Percentiles rank a stretch among this genome's conserved stretches.
Evolutionary conservation across 2,888 invertebrate species (phyloP).

Genomic region (Acleris laterana): DNA sequence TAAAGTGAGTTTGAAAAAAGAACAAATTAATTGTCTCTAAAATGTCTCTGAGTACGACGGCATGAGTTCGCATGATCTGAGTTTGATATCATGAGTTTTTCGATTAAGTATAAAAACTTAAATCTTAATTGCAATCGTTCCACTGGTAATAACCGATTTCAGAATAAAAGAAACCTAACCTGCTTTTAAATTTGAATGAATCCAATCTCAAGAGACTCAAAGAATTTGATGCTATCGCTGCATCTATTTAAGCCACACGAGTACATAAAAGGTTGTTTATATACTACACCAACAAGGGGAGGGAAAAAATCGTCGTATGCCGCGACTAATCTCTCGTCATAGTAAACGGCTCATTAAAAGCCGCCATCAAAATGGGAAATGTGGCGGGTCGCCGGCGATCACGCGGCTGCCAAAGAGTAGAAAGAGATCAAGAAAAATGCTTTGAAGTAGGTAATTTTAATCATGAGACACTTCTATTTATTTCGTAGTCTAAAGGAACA

Average conservation of each 20-base stretch:
- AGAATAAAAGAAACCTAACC: too few relatives aligned
- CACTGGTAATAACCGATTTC: too few relatives aligned
- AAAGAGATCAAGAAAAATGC: background rate
- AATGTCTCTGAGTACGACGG: too few relatives aligned
- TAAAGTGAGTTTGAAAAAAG: too few relatives aligned
- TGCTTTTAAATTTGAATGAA: too few relatives aligned
- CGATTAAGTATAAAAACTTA: too few relatives aligned
- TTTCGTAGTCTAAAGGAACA: too few relatives aligned
- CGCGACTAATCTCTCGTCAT: slow-evolving; percentile 58
- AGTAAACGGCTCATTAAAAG: slow-evolving; percentile 74
- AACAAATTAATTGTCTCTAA: too few relatives aligned
- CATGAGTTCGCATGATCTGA: too few relatives aligned
- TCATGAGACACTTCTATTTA: background rate
- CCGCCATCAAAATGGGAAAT: slow-evolving; percentile 64
- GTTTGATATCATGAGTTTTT: too few relatives aligned
- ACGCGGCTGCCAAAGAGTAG: slow-evolving; percentile 38
- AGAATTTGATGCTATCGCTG: background rate
- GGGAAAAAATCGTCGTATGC: slow-evolving; percentile 35
- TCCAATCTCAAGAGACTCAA: background rate
- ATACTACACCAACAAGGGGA: slow-evolving; percentile 24
- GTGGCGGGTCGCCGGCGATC: slow-evolving; percentile 47
- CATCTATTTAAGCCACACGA: background rate
- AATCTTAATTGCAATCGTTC: too few relatives aligned
- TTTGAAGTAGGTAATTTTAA: background rate
- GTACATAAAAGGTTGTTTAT: slow-evolving; percentile 38